A percentile compares a stretch with the other conserved stretches of the same genome.
These are phyloP conservation scores for Sclerurus mexicanus DNA, from an alignment of 2,113 vertebrate genomes.

Conservation along the genomic window DNA sequence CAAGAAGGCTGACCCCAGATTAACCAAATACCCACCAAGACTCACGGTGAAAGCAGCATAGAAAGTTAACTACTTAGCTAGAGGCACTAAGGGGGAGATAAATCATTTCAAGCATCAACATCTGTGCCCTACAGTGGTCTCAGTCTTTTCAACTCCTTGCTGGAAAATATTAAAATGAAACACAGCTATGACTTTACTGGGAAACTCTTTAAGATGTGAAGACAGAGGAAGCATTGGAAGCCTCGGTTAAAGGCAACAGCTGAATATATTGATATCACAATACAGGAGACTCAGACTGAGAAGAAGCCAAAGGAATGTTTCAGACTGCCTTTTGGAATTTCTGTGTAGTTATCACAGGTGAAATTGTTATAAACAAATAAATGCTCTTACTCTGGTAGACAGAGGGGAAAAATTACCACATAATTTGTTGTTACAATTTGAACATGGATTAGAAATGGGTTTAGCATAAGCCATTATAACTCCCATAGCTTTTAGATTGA, in stretches of 20 bases:
- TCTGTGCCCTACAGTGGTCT: conserved; percentile 32
- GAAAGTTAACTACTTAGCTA: neutral
- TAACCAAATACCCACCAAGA: neutral
- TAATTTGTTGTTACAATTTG: neutral
- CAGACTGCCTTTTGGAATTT: neutral
- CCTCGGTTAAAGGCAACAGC: neutral
- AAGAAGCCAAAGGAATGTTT: neutral
- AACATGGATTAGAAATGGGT: neutral
- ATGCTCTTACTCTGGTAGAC: neutral
- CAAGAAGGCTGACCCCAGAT: neutral
- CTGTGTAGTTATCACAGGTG: neutral
- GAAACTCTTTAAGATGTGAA: neutral
- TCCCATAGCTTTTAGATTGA: neutral
- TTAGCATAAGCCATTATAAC: neutral
- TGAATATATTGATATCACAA: neutral
- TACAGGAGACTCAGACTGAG: neutral
- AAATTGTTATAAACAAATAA: neutral
- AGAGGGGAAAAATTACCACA: neutral
- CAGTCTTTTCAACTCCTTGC: neutral
- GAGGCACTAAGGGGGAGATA: neutral
- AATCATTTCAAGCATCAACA: conserved; percentile 25
- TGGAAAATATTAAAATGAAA: conserved; percentile 20
- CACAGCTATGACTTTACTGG: neutral
- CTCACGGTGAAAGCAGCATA: neutral
- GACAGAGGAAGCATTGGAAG: neutral